Conservation (phyloP, 2,888 invertebrate genomes). For the Tipula unca region DNA sequence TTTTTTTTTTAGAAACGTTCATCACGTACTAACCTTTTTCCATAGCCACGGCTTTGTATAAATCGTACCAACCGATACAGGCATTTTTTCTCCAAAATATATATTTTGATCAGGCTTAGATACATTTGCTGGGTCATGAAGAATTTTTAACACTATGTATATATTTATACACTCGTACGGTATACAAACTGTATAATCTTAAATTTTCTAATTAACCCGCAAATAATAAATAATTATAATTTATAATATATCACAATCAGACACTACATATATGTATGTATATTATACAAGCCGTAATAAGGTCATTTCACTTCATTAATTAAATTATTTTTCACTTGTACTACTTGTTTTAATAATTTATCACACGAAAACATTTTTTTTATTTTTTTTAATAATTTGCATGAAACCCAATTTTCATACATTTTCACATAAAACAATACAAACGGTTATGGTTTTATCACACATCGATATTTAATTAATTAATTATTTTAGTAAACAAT, state of each 20-base stretch:
- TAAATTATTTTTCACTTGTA: neutral
- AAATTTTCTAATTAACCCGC: neutral
- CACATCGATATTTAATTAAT: neutral
- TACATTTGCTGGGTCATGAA: neutral
- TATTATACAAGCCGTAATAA: neutral
- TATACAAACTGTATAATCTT: neutral
- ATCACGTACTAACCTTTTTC: conserved; percentile 22
- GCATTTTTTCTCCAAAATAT: conserved; percentile 21
- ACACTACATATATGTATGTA: neutral
- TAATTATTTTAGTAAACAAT: neutral
- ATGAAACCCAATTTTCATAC: neutral
- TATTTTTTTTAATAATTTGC: neutral
- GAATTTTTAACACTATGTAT: neutral
- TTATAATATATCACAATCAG: neutral
- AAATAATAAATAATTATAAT: neutral
- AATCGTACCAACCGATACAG: conserved; percentile 22
- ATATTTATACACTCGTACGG: neutral
- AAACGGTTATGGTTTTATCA: neutral
- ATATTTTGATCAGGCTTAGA: neutral
- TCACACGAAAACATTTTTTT: neutral
- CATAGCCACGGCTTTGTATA: conserved; percentile 24
- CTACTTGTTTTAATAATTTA: neutral
- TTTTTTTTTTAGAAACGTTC: neutral
- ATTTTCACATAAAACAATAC: neutral
- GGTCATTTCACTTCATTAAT: conserved; percentile 2